Evolutionary conservation across 2,888 invertebrate genomes (phyloP).

Genomic region (Drosophila cognata): DNA sequence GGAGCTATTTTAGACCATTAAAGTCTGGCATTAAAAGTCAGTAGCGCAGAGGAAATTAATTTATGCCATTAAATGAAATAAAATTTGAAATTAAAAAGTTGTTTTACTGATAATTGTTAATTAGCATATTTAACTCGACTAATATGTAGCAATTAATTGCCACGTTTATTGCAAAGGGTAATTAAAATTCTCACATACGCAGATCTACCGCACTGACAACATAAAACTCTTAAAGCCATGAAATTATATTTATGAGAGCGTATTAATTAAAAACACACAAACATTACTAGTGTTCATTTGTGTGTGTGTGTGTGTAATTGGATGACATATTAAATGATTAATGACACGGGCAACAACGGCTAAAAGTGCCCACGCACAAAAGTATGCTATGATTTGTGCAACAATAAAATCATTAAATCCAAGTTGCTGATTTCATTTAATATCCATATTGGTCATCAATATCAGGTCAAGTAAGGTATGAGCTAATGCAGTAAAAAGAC

Average conservation of each 20-base stretch:
- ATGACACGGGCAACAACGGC: slow-evolving; percentile 46
- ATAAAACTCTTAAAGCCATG: slow-evolving; percentile 5
- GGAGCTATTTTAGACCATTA: neutral
- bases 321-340: slow-evolving; percentile 65
- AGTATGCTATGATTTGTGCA: slow-evolving; percentile 52
- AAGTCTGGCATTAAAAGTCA: neutral
- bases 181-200: slow-evolving; percentile 5
- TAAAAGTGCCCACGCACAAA: slow-evolving; percentile 36
- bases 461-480: slow-evolving; percentile 6
- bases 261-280: slow-evolving; percentile 50
- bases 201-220: slow-evolving; percentile 3
- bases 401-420: slow-evolving; percentile 19
- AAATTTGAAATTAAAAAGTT: neutral
- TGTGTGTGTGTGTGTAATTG: slow-evolving; percentile 26
- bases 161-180: slow-evolving; percentile 2
- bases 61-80: neutral
- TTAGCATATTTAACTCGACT: slow-evolving; percentile 15
- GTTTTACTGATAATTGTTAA: neutral
- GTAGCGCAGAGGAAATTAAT: too few relatives aligned
- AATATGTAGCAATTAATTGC: slow-evolving; percentile 17
- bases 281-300: neutral
- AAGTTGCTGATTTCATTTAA: slow-evolving; percentile 28
- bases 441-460: slow-evolving; percentile 9
- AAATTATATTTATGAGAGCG: slow-evolving; percentile 22
- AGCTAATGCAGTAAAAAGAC: slow-evolving; percentile 32